These are phyloP conservation scores for Radopholus similis DNA, from an alignment of 1,140 invertebrate species.

Conservation along the genomic window DNA sequence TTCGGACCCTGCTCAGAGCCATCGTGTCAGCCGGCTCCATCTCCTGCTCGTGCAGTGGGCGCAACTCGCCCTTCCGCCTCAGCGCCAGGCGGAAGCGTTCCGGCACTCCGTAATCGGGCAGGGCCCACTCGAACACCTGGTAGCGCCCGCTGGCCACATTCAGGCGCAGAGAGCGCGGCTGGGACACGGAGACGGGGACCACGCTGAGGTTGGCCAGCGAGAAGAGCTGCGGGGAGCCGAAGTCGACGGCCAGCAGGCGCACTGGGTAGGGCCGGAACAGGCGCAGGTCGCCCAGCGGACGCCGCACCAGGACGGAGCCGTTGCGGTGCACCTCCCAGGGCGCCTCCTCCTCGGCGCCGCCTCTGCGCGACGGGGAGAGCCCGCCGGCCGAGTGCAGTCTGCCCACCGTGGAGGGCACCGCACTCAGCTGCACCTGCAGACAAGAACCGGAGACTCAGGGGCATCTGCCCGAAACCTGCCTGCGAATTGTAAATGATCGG, in stretches of 20 bases:
- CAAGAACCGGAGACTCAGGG: too few relatives aligned
- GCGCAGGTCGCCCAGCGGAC: constrained; percentile 29
- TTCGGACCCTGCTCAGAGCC: constrained; percentile 28
- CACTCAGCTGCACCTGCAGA: constrained; percentile 5
- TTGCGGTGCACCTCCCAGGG: constrained; percentile 38
- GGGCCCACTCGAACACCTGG: constrained; percentile 47
- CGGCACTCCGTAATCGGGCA: constrained; percentile 36
- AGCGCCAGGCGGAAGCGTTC: constrained; percentile 35
- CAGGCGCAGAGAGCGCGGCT: constrained; percentile 39
- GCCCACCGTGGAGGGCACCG: neutral
- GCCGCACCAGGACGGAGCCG: constrained; percentile 27
- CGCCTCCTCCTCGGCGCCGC: constrained; percentile 4
- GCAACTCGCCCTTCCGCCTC: constrained; percentile 11
- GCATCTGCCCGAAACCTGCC: too few relatives aligned
- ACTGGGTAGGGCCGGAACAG: constrained; percentile 33
- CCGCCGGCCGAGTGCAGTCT: neutral
- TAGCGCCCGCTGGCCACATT: constrained; percentile 42
- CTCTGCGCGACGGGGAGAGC: neutral
- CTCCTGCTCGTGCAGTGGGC: constrained; percentile 28
- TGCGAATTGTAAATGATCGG: constrained; percentile 51
- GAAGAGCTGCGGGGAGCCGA: constrained; percentile 47
- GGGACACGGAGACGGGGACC: constrained; percentile 43
- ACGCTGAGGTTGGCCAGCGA: constrained; percentile 39
- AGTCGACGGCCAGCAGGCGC: constrained; percentile 36
- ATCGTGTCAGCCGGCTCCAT: constrained; percentile 43